A percentile compares a stretch with the other conserved stretches of the same genome.
These are phyloP conservation scores for Parochlus steinenii DNA, from an alignment of 2,888 invertebrate species.

Conservation along the genomic window DNA sequence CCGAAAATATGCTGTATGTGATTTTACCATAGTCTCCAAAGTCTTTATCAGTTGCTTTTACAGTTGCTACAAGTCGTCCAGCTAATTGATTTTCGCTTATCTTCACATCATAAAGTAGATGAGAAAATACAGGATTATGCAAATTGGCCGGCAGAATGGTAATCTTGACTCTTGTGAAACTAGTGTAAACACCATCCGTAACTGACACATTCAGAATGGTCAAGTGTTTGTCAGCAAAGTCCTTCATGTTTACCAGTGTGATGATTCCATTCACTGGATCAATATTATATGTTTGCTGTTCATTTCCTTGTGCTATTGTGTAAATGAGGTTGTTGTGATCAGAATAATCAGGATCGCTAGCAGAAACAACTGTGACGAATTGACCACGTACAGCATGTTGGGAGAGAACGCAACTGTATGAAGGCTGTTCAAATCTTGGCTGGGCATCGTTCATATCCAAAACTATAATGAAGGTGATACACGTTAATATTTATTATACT, in stretches of 20 bases:
- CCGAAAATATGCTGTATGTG: constrained; percentile 63
- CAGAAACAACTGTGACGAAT: constrained; percentile 73
- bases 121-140: constrained; percentile 61
- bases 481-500: neutral
- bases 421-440: constrained; percentile 67
- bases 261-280: constrained; percentile 43
- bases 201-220: constrained; percentile 80
- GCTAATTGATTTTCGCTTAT: constrained; percentile 66
- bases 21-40: constrained; percentile 59
- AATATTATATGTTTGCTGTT: constrained; percentile 54
- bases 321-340: constrained; percentile 61
- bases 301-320: constrained; percentile 69
- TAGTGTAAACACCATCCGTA: constrained; percentile 88
- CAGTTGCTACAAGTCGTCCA: constrained; percentile 56
- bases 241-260: constrained; percentile 55
- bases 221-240: constrained; percentile 42
- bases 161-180: constrained; percentile 67
- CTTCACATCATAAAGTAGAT: constrained; percentile 59
- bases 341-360: constrained; percentile 71
- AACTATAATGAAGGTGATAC: constrained; percentile 36
- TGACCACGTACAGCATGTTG: constrained; percentile 71
- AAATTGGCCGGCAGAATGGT: constrained; percentile 62
- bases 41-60: constrained; percentile 67
- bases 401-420: constrained; percentile 62
- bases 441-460: constrained; percentile 84